A percentile compares a stretch with the other conserved stretches of the same genome.
Conservation (phyloP, 30 jellyfish, hydroid and myxozoan genomes). For the Chironex yamaguchii region DNA sequence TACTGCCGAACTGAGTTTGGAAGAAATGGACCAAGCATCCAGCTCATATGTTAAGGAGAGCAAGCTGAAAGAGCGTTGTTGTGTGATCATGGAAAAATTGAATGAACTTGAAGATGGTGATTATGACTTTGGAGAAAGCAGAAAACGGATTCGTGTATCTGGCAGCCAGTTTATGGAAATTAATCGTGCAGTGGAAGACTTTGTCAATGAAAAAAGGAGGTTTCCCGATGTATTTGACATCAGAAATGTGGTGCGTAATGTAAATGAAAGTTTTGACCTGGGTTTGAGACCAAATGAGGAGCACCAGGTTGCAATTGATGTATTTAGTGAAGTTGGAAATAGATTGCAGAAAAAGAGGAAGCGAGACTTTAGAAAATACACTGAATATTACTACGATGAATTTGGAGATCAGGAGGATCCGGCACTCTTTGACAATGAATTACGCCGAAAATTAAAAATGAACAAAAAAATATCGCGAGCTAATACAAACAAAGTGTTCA, state of each 20-base stretch:
- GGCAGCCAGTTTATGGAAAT: conserved; percentile 90
- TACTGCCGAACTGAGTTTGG: conserved; percentile 73
- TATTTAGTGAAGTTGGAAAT: conserved; percentile 90
- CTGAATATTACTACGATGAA: conserved; percentile 80
- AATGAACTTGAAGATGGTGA: conserved; percentile 71
- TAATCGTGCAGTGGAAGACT: conserved; percentile 86
- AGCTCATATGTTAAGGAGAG: conserved; percentile 81
- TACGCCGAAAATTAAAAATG: conserved; percentile 67
- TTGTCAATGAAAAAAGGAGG: conserved; percentile 30
- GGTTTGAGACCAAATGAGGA: conserved; percentile 60
- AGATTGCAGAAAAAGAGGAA: conserved; percentile 84
- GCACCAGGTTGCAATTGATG: conserved; percentile 71
- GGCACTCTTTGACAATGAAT: conserved; percentile 63
- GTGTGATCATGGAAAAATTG: conserved; percentile 27
- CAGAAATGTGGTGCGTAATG: conserved; percentile 56
- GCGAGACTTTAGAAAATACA: conserved; percentile 56
- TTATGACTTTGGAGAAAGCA: not conserved
- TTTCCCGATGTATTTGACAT: conserved; percentile 96
- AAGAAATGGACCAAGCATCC: conserved; percentile 83
- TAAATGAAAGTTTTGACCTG: conserved; percentile 47
- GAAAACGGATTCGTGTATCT: conserved; percentile 37
- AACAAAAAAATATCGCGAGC: conserved; percentile 73
- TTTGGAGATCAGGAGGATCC: conserved; percentile 75
- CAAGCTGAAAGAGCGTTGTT: conserved; percentile 72
- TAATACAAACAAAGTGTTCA: conserved; percentile 70